A percentile compares a stretch with the other conserved stretches of the same genome.
phyloP scores from a whole-genome alignment of 1,140 invertebrate species.

The Agrilus planipennis region DNA sequence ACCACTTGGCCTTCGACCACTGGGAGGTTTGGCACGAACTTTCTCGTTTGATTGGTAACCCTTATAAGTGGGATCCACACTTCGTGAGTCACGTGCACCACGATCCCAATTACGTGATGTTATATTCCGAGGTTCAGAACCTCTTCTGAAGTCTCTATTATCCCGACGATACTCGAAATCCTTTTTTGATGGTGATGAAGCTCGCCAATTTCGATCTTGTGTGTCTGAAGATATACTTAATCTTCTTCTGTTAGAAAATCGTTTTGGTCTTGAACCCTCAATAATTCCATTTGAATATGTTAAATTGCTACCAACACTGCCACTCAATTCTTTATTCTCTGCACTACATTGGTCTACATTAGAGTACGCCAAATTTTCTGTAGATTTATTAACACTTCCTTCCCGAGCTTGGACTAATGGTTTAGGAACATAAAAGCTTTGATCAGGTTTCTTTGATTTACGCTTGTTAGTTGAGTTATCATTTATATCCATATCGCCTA shows the following conservation, averaged over 20 bases:
- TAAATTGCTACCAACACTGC: not conserved
- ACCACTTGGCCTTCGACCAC: constrained; percentile 36
- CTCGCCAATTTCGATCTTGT: constrained; percentile 32
- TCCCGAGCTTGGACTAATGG: constrained; percentile 39
- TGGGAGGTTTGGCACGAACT: constrained; percentile 41
- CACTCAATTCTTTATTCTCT: constrained; percentile 22
- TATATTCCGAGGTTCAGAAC: constrained; percentile 38
- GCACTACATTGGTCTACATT: constrained; percentile 6
- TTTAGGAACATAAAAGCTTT: constrained; percentile 42
- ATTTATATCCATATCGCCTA: constrained; percentile 25
- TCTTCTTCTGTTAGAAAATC: constrained; percentile 31
- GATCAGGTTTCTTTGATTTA: constrained; percentile 42
- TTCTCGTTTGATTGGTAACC: constrained; percentile 26
- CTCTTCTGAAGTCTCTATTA: constrained; percentile 32
- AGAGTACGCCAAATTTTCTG: constrained; percentile 3
- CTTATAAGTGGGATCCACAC: constrained; percentile 36
- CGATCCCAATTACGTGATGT: constrained; percentile 25
- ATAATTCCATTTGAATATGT: not conserved
- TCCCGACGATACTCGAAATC: too few species aligned
- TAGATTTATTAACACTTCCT: constrained; percentile 18
- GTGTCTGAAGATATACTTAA: constrained; percentile 25
- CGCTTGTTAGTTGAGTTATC: constrained; percentile 30
- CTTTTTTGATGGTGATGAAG: constrained; percentile 27
- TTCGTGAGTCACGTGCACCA: constrained; percentile 38
- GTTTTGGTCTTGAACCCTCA: constrained; percentile 9